Percentiles rank a stretch among this genome's conserved stretches.
Conservation (phyloP, 2,113 vertebrate genomes). For the Synchiropus splendidus region DNA sequence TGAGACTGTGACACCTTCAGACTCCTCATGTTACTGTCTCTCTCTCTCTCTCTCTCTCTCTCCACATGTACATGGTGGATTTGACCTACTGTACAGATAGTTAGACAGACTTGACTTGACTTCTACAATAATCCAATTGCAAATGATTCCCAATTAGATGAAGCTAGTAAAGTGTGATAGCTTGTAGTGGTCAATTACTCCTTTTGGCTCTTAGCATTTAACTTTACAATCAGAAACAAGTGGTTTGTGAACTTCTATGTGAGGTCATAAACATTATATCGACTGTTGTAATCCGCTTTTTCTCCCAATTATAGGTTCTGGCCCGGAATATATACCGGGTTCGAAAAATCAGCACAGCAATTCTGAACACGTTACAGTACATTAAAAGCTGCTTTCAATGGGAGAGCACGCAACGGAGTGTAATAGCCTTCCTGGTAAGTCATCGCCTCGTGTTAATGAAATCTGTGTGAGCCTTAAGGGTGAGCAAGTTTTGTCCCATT, state of each 20-base stretch:
- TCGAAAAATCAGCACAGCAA: conserved; percentile 84
- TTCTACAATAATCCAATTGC: no score
- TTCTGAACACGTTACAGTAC: conserved; percentile 89
- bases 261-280: conserved; percentile 47
- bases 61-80: no score
- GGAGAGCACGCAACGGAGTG: conserved; percentile 83
- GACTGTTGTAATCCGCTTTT: conserved; percentile 47
- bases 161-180: conserved; percentile 8
- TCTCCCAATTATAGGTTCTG: conserved; percentile 75
- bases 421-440: conserved; percentile 91
- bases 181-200: conserved; percentile 20
- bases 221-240: conserved; percentile 16
- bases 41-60: no score
- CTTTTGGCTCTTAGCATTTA: conserved; percentile 36
- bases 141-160: background rate
- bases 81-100: no score
- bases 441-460: conserved; percentile 54
- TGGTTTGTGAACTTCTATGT: conserved; percentile 25
- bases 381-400: conserved; percentile 97
- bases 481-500: conserved; percentile 52
- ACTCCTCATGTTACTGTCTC: no score
- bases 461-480: conserved; percentile 47
- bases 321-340: conserved; percentile 89
- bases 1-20: no score
- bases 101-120: no score